phyloP scores from a whole-genome alignment of 2,797 vertebrate species.

The Tragopan temminckii region DNA sequence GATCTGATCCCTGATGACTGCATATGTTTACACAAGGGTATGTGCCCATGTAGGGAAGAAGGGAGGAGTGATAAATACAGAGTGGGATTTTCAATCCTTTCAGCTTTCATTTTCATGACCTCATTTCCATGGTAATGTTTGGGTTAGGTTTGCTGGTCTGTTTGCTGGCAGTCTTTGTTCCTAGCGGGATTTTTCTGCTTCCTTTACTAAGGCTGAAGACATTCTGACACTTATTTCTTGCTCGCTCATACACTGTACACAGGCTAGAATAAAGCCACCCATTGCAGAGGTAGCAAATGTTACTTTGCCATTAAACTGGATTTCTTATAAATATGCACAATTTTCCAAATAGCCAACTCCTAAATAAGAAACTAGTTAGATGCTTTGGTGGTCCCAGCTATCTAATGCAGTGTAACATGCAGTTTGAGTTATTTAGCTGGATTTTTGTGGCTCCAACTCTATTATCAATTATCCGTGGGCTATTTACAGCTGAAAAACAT shows the following conservation, averaged over 20 bases:
- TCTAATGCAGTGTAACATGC: background rate
- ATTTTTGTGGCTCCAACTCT: conserved; percentile 37
- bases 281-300: background rate
- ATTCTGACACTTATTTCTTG: background rate
- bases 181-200: background rate
- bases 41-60: background rate
- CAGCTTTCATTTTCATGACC: background rate
- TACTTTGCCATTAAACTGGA: background rate
- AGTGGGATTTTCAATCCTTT: background rate
- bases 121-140: background rate
- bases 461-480: conserved; percentile 23
- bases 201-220: background rate
- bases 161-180: background rate
- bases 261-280: background rate
- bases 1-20: background rate
- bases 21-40: background rate
- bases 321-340: conserved; percentile 4
- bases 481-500: conserved; percentile 42
- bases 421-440: background rate
- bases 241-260: background rate
- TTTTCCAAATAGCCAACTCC: conserved; percentile 6
- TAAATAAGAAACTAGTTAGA: conserved; percentile 15
- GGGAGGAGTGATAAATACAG: background rate
- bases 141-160: background rate
- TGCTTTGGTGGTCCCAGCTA: background rate